Evolutionary conservation across 2,888 invertebrate genomes (phyloP).

Genomic region (Tanypteryx hageni): DNA sequence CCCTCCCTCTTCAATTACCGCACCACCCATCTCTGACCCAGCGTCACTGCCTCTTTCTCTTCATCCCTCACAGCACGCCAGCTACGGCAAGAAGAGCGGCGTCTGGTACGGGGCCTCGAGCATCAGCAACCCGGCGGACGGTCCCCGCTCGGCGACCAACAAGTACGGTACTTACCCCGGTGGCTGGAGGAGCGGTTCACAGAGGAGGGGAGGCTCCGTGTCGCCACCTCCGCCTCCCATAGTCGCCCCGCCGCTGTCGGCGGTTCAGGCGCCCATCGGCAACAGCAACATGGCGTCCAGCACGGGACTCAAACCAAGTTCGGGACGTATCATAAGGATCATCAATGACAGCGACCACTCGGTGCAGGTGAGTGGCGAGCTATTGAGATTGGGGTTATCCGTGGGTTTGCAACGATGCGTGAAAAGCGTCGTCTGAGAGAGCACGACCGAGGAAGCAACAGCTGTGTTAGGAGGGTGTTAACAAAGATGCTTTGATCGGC

Average conservation of each 20-base stretch:
- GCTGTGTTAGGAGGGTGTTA: too few species aligned
- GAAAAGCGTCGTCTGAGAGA: too few species aligned
- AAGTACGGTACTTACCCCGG: constrained; percentile 45
- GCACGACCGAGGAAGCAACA: too few species aligned
- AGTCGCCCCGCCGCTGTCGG: constrained; percentile 75
- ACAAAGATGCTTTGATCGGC: too few species aligned
- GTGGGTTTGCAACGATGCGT: too few species aligned
- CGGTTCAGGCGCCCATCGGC: constrained; percentile 80
- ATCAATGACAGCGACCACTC: constrained; percentile 96
- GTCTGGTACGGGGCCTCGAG: constrained; percentile 82
- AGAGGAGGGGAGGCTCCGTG: constrained; percentile 12
- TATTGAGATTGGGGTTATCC: too few species aligned
- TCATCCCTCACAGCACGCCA: constrained; percentile 82
- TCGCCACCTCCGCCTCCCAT: not conserved
- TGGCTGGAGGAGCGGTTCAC: constrained; percentile 43
- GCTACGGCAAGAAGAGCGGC: constrained; percentile 94
- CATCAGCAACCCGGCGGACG: constrained; percentile 71
- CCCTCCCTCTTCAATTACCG: not conserved
- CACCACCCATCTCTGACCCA: too few species aligned
- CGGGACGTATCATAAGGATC: constrained; percentile 92
- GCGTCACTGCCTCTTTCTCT: not conserved
- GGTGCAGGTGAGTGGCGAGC: constrained; percentile 82
- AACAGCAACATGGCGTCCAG: constrained; percentile 78
- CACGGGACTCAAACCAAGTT: constrained; percentile 81
- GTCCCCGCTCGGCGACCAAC: constrained; percentile 75